Conservation (phyloP, 2,113 vertebrate species). For the Vireo altiloquus region DNA sequence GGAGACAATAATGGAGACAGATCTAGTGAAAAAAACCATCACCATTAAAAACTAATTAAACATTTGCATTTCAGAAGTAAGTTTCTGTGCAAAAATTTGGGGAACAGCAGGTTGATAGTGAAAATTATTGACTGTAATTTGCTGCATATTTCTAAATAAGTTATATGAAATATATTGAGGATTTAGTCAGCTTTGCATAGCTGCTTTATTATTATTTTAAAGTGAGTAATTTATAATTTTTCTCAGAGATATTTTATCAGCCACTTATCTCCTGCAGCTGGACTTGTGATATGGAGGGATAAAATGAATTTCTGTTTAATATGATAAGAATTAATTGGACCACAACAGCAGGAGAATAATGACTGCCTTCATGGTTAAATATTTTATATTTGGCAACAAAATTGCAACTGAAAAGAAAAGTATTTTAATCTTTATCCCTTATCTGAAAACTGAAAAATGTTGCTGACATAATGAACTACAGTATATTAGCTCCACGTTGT, state of each 20-base stretch:
- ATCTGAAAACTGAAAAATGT: conserved; percentile 27
- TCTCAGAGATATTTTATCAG: conserved; percentile 78
- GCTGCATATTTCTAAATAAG: conserved; percentile 61
- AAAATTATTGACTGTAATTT: conserved; percentile 71
- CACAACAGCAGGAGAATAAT: conserved; percentile 76
- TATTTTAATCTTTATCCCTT: conserved; percentile 57
- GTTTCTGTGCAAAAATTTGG: conserved; percentile 65
- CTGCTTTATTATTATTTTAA: conserved; percentile 72
- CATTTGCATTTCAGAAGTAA: conserved; percentile 68
- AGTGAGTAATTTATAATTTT: conserved; percentile 77
- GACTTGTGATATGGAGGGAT: conserved; percentile 74
- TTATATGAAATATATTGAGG: conserved; percentile 48
- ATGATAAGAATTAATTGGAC: conserved; percentile 81
- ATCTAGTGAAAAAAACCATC: conserved; percentile 61
- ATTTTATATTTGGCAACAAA: conserved; percentile 70
- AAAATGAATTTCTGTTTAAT: conserved; percentile 77
- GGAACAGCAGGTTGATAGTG: conserved; percentile 61
- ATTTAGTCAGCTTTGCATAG: conserved; percentile 43
- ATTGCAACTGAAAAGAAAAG: conserved; percentile 45
- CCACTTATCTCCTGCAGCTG: conserved; percentile 78
- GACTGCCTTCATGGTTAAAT: conserved; percentile 65
- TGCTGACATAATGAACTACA: not conserved
- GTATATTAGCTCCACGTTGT: not conserved
- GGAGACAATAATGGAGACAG: conserved; percentile 55
- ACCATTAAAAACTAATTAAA: conserved; percentile 70